Base-by-base conservation (phyloP, 2,888 invertebrate species). In the Zele albiditarsus region DNA sequence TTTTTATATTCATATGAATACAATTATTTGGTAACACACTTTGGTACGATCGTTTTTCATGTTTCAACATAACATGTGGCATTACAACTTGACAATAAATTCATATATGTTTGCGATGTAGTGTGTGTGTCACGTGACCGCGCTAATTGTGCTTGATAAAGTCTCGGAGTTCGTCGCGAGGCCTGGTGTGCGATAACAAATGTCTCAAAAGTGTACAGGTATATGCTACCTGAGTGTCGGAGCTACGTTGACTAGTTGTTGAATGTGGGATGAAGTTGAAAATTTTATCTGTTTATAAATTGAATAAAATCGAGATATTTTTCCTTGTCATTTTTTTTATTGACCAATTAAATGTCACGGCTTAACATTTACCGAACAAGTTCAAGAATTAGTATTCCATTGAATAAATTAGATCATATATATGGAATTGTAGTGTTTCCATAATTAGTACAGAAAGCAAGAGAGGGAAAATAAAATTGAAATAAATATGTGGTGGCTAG, bases 401-500 rank as follows among this genome's bases (percentile, higher is more conserved):
- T 49, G 42, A 58, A 38, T 33, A n/a, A 25, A 70, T 28, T 12
- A 28, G 25, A 14, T 42, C 20, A n/a, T 25, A 25, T 65, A n/a
- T 23, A 5, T 8, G n/a, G 27, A 49, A n/a, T 25, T 20, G 23
- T 66, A 38, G 23, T 58, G 27, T 14, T 58, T 58, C 25, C 8
- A 27, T 25, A 6, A 46, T 16, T 72, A 4, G 14, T 2, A 46
- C 16, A 5, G 38, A 38, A n/a, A n/a, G 46, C 6, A 2, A n/a
- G 46, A 6, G 6, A 53, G 33, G 20, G 4, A 27, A 0, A 20
- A 27, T 20, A 5, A 2, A 49, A 62, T 5, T 16, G 38, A 20
- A n/a, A 71, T 6, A 25, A 63, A 71, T 49, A 71, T 71, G 68
- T 75, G 60, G 68, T 75, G 67, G 71, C 63, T 69, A 46, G 65